Evolutionary conservation across 2,888 invertebrate species (phyloP).

Genomic region (Plusia festucae): DNA sequence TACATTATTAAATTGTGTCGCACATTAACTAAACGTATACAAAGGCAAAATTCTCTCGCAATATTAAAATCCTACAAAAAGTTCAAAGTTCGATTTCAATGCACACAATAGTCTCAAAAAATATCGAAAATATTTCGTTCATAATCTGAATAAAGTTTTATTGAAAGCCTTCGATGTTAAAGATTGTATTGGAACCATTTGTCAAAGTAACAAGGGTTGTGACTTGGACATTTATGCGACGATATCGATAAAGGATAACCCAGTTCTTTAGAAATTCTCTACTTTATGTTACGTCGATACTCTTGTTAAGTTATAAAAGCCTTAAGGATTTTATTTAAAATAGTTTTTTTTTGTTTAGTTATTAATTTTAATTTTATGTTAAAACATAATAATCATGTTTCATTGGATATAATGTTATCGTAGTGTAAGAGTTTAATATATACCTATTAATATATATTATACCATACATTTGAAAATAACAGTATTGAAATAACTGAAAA

Average conservation of each 20-base stretch:
- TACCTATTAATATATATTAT: too few relatives aligned
- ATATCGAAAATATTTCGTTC: neutral
- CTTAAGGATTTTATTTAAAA: neutral
- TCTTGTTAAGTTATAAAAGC: neutral
- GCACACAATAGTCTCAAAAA: neutral
- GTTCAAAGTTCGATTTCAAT: neutral
- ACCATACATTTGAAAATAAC: too few relatives aligned
- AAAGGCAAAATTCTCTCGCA: too few relatives aligned
- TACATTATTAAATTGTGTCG: too few relatives aligned
- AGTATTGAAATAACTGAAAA: too few relatives aligned
- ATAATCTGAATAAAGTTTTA: neutral
- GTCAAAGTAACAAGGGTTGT: neutral
- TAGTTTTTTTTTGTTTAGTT: neutral
- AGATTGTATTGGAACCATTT: slow-evolving; percentile 10
- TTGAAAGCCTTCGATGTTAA: slow-evolving; percentile 5
- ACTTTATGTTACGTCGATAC: neutral
- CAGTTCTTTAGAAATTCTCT: slow-evolving; percentile 1
- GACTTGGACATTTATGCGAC: slow-evolving; percentile 17
- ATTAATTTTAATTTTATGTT: neutral
- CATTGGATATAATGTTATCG: too few relatives aligned
- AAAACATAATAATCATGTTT: too few relatives aligned
- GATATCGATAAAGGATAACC: slow-evolving; percentile 7
- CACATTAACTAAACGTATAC: too few relatives aligned
- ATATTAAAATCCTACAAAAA: too few relatives aligned
- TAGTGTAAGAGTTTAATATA: too few relatives aligned